phyloP scores from a whole-genome alignment of 2,797 vertebrate genomes.

The Oreonectes daqikongensis region DNA sequence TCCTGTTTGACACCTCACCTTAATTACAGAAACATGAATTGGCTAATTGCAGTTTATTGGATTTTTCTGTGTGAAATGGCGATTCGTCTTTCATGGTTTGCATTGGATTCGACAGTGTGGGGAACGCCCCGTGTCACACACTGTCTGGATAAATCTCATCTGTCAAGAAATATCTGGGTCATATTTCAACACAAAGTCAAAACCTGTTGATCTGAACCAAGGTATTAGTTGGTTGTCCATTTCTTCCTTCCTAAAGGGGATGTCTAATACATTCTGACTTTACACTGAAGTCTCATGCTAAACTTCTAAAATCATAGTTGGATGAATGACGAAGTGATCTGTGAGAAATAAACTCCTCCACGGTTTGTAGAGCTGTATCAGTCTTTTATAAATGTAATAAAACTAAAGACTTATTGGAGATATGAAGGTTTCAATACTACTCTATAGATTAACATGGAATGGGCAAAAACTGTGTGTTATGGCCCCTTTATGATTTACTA shows the following conservation, averaged over 20 bases:
- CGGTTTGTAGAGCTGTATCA: no score
- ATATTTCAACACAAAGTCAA: not conserved
- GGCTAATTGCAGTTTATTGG: conserved; percentile 28
- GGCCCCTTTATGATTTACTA: not conserved
- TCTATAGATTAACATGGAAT: no score
- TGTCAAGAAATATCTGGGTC: not conserved
- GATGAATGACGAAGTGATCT: no score
- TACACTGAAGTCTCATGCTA: no score
- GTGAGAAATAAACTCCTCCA: no score
- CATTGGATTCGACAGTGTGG: conserved; percentile 31
- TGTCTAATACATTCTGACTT: no score
- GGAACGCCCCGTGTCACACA: conserved; percentile 19
- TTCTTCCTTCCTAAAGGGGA: no score
- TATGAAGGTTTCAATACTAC: no score
- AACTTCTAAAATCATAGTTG: no score
- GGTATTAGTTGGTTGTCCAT: not conserved
- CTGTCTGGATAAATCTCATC: not conserved
- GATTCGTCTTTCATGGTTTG: conserved; percentile 8
- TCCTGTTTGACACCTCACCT: conserved; percentile 29
- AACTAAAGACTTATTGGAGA: no score
- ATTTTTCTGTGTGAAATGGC: conserved; percentile 1
- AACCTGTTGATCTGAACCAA: not conserved
- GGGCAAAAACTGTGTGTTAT: no score
- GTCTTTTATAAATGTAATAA: no score
- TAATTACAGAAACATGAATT: conserved; percentile 46